Conservation (phyloP, 2,113 vertebrate genomes). For the Cyprinus carpio region DNA sequence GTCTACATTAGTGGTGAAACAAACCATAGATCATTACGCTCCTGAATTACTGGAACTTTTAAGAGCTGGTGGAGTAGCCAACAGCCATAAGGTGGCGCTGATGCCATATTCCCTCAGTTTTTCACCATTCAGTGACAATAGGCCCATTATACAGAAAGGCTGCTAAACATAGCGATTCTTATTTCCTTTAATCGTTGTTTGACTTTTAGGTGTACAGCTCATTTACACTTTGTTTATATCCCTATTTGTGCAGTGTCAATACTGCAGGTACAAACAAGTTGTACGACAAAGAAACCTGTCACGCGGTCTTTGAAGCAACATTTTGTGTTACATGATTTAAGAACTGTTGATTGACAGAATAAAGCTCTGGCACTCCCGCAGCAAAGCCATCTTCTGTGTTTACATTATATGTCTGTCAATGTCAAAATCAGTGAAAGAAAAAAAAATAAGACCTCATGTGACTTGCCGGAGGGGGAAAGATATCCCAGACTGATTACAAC, state of each 20-base stretch:
- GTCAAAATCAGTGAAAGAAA: conserved; percentile 15
- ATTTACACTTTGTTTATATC: conserved; percentile 61
- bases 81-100: conserved; percentile 73
- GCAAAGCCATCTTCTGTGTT: conserved; percentile 30
- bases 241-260: conserved; percentile 35
- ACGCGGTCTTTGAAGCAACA: conserved; percentile 12
- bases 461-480: conserved; percentile 32
- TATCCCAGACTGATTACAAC: conserved; percentile 12
- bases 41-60: background rate
- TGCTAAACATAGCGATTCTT: conserved; percentile 70
- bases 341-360: conserved; percentile 29
- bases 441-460: background rate
- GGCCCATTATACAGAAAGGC: conserved; percentile 72
- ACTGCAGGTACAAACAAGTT: conserved; percentile 10
- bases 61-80: conserved; percentile 42
- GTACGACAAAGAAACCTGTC: background rate
- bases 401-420: conserved; percentile 11
- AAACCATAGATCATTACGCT: background rate
- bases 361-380: background rate
- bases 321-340: background rate
- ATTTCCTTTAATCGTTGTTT: conserved; percentile 76
- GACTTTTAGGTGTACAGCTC: conserved; percentile 70
- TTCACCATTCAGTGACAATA: conserved; percentile 65
- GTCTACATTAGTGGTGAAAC: background rate
- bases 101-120: conserved; percentile 27